These are phyloP conservation scores for Stramonita haemastoma DNA, from an alignment of 2,888 invertebrate species.

Conservation along the genomic window DNA sequence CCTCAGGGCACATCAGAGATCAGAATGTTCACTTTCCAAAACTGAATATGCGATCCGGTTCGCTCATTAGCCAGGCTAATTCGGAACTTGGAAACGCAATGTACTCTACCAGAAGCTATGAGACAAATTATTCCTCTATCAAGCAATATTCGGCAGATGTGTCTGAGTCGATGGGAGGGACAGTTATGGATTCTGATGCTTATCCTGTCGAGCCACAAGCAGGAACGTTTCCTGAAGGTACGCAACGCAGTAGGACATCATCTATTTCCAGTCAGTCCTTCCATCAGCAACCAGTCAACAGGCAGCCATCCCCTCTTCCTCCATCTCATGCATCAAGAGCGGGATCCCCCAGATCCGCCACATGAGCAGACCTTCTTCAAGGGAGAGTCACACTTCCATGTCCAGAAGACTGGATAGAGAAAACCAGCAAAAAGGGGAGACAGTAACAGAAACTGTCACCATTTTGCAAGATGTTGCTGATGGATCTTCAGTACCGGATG, in stretches of 20 bases:
- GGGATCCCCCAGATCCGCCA: neutral
- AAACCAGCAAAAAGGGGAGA: neutral
- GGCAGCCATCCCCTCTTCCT: neutral
- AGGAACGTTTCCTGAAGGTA: neutral
- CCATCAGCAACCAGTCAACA: neutral
- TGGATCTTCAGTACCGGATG: neutral
- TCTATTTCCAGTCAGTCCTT: constrained; percentile 22
- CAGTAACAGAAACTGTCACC: neutral
- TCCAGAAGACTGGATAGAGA: neutral
- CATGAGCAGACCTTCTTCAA: constrained; percentile 24
- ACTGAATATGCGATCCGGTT: constrained; percentile 11
- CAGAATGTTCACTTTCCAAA: constrained; percentile 29
- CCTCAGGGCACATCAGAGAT: neutral
- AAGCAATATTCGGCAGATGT: constrained; percentile 23
- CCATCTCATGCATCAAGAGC: neutral
- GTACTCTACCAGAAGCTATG: constrained; percentile 32
- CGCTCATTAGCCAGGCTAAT: constrained; percentile 27
- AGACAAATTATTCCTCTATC: constrained; percentile 21
- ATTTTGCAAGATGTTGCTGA: neutral
- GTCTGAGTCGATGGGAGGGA: constrained; percentile 14
- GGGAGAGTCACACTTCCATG: constrained; percentile 3
- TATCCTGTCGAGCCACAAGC: neutral
- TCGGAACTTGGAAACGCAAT: constrained; percentile 11
- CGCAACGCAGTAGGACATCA: constrained; percentile 17
- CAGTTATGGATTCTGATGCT: constrained; percentile 5